Conservation (phyloP, 2,113 vertebrate species). For the Sebastes fasciatus region DNA sequence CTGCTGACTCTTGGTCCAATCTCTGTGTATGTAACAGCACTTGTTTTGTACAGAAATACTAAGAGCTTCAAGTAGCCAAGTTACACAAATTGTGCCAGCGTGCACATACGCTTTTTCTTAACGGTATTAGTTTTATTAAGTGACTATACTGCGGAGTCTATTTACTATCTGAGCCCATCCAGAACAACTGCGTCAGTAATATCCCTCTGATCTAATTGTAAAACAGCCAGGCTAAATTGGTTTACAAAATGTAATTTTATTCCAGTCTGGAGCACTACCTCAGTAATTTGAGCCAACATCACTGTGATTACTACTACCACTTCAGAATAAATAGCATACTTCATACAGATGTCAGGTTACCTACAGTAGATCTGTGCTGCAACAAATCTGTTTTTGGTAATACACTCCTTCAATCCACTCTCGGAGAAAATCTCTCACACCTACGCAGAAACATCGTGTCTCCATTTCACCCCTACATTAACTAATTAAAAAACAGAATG, state of each 20-base stretch:
- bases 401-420: constrained; percentile 31
- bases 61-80: not conserved
- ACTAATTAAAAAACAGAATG: constrained; percentile 38
- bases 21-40: not conserved
- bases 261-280: constrained; percentile 62
- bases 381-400: constrained; percentile 52
- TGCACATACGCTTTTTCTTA: constrained; percentile 31
- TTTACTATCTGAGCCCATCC: constrained; percentile 39
- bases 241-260: constrained; percentile 71
- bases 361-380: constrained; percentile 48
- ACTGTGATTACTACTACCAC: constrained; percentile 69
- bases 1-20: not conserved
- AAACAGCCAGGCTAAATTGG: constrained; percentile 57
- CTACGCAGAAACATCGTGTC: constrained; percentile 36
- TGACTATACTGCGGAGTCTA: constrained; percentile 31
- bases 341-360: constrained; percentile 61
- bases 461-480: constrained; percentile 28
- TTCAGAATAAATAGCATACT: constrained; percentile 68
- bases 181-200: constrained; percentile 42
- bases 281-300: constrained; percentile 70
- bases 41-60: not conserved
- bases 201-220: constrained; percentile 59
- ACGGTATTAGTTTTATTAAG: constrained; percentile 59
- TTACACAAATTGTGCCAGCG: constrained; percentile 6
- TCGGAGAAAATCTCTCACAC: constrained; percentile 45